Evolutionary conservation across 2,888 invertebrate species (phyloP).

Genomic region (Tiliacea aurago): DNA sequence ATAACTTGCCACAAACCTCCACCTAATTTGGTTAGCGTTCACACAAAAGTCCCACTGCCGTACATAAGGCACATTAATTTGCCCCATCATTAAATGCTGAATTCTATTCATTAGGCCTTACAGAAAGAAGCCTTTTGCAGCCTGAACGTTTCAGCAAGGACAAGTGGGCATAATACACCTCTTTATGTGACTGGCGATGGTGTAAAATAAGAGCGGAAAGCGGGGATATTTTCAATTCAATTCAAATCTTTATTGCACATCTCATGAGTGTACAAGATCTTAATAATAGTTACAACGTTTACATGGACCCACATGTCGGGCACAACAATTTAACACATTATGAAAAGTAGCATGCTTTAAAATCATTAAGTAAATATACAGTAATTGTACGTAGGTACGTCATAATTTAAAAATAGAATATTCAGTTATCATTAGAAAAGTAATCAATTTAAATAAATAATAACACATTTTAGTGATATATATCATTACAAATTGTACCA

Average conservation of each 20-base stretch:
- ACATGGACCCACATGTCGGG: too few species aligned
- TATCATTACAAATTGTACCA: too few species aligned
- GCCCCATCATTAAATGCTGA: slow-evolving; percentile 61
- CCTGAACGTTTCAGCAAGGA: slow-evolving; percentile 55
- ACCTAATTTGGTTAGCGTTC: slow-evolving; percentile 25
- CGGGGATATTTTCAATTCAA: not conserved
- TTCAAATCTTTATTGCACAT: too few species aligned
- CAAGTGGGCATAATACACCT: slow-evolving; percentile 51
- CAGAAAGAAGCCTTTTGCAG: slow-evolving; percentile 68
- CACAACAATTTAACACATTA: too few species aligned
- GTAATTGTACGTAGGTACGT: too few species aligned
- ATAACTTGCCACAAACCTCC: slow-evolving; percentile 1
- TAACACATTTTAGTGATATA: too few species aligned
- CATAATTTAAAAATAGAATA: not conserved
- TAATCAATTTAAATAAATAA: too few species aligned
- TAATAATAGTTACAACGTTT: too few species aligned
- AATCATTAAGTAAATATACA: too few species aligned
- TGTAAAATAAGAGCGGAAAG: not conserved
- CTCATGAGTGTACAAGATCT: too few species aligned
- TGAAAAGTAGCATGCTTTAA: not conserved
- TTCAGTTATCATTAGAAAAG: too few species aligned
- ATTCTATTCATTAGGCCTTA: slow-evolving; percentile 67
- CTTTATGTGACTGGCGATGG: slow-evolving; percentile 23
- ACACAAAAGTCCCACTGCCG: slow-evolving; percentile 18
- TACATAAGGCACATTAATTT: slow-evolving; percentile 55